Base-by-base conservation (phyloP, 2,888 invertebrate species). In the Calameuta filiformis region DNA sequence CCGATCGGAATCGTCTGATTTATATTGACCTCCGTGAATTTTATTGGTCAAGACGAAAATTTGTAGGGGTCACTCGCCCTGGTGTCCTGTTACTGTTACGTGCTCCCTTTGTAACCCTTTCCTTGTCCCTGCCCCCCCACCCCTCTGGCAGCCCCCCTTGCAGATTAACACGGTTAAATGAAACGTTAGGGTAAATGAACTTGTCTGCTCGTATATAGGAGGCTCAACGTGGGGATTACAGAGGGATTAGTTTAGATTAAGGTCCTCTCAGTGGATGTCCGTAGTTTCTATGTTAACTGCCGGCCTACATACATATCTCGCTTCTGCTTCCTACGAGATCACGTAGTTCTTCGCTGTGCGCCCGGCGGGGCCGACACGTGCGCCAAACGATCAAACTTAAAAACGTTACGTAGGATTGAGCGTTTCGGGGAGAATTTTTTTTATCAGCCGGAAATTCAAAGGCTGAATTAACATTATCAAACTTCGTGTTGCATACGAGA, bases 221-320 rank as follows among this genome's bases (percentile, higher is more conserved):
- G 79, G 80, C 79, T 79, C 77, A 74, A 76, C 76, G 77, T 79
- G 83, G 86, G 87, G 87, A 88, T 89, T 88, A 88, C 84, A 83
- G 81, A 78, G 83, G 85, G 88, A 90, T 90, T 88, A 89, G 87
- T 88, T 87, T 87, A 89, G 89, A 90, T 90, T 89, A 90, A 86
- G 85, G 86, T 83, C 83, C 81, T 82, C 78, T 56, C 83, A 85
- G 84, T 85, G 84, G 85, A 86, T 87, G 84, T 87, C 86, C 82
- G 85, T 85, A 87, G 87, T 88, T 89, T 87, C 87, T 83, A 85
- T 87, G 88, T 88, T 88, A 89, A 90, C 87, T 87, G 87, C 85
- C 85, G 86, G 82, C 86, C 87, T 84, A 85, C 85, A 88, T 87
- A 83, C 86, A 84, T 86, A 88, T 85, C 85, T 85, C 84, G 82